These are phyloP conservation scores for Callosobruchus maculatus DNA, from an alignment of 2,888 invertebrate species.

Conservation along the genomic window DNA sequence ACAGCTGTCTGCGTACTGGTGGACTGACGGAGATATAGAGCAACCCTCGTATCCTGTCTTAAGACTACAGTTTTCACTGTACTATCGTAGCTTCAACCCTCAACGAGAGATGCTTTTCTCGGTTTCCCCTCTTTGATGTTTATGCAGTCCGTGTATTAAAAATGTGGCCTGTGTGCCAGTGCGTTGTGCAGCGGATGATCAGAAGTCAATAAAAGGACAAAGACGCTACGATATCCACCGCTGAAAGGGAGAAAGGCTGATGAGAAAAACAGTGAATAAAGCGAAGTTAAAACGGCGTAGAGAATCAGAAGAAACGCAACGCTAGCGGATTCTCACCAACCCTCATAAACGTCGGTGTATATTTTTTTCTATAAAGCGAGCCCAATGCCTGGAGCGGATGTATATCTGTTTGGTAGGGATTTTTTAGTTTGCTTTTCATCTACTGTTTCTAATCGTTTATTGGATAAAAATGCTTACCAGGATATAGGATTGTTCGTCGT, in stretches of 20 bases:
- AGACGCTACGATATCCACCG: background rate
- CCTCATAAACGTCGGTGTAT: background rate
- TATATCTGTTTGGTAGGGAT: background rate
- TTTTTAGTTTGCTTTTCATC: background rate
- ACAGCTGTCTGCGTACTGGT: too few species aligned
- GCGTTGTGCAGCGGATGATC: background rate
- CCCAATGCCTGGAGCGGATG: background rate
- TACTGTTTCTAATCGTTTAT: background rate
- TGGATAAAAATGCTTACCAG: background rate
- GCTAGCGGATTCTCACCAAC: background rate
- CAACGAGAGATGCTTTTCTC: background rate
- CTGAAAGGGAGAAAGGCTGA: background rate
- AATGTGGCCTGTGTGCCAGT: background rate
- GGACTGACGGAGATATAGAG: too few species aligned
- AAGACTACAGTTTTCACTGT: too few species aligned
- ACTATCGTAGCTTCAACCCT: background rate
- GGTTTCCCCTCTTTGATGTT: background rate
- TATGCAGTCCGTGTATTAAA: background rate
- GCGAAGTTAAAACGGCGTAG: constrained; percentile 3
- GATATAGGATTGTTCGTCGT: background rate
- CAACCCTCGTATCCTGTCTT: too few species aligned
- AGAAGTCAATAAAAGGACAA: constrained; percentile 1
- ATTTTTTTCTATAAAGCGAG: background rate
- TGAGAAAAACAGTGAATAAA: constrained; percentile 3
- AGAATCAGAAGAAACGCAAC: constrained; percentile 1